These are phyloP conservation scores for Listrodromus nycthemerus DNA, from an alignment of 2,888 invertebrate species.

Conservation along the genomic window DNA sequence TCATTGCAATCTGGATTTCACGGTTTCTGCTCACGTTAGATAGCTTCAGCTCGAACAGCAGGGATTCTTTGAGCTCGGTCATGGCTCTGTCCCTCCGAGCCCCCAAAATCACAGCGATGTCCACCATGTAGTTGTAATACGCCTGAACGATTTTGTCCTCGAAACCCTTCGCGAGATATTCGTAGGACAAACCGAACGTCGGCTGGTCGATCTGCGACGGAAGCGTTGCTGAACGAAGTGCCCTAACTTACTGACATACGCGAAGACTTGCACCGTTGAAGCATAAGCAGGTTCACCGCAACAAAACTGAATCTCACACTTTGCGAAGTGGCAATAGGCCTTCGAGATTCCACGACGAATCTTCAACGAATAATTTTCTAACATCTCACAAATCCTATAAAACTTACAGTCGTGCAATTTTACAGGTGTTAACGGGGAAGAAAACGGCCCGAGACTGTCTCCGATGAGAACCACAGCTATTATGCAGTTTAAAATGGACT, in stretches of 20 bases:
- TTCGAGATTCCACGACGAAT: no score
- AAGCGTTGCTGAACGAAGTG: not conserved
- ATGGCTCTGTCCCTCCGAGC: slow-evolving; percentile 90
- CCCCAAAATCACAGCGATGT: slow-evolving; percentile 94
- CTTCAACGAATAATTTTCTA: no score
- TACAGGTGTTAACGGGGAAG: no score
- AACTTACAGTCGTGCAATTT: no score
- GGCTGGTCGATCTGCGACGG: slow-evolving; percentile 93
- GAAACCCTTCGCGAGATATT: slow-evolving; percentile 93
- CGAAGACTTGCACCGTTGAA: no score
- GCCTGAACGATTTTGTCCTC: slow-evolving; percentile 93
- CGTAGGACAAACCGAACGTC: slow-evolving; percentile 92
- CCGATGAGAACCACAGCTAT: no score
- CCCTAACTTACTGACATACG: not conserved
- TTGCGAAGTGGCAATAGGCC: no score
- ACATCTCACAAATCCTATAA: no score
- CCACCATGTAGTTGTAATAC: slow-evolving; percentile 95
- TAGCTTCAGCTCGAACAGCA: slow-evolving; percentile 95
- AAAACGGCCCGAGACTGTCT: no score
- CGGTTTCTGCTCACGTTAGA: slow-evolving; percentile 91
- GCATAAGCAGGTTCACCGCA: no score
- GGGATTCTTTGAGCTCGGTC: slow-evolving; percentile 90
- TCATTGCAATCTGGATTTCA: not conserved
- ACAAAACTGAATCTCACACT: no score
- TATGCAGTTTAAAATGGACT: no score